Percentiles rank a stretch among this genome's conserved stretches.
phyloP scores from a whole-genome alignment of 2,797 vertebrate species.

The Anabacerthia variegaticeps region DNA sequence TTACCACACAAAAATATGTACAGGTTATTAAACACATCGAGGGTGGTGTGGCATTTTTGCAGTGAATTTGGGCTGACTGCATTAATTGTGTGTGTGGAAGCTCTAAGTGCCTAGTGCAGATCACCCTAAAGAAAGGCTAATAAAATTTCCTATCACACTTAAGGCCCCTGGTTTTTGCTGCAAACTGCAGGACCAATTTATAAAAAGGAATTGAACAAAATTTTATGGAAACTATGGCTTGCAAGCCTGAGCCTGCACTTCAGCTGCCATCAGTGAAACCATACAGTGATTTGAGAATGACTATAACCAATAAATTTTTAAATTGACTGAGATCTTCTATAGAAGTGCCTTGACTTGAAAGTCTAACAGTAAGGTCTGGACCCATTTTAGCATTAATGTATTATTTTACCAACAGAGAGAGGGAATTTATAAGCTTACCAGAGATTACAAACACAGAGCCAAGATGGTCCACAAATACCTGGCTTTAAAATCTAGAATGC shows the following conservation, averaged over 20 bases:
- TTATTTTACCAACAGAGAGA: background rate
- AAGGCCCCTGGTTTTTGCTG: background rate
- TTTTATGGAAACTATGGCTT: background rate
- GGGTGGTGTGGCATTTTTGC: background rate
- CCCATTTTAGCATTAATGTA: background rate
- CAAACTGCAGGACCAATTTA: background rate
- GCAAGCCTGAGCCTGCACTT: background rate
- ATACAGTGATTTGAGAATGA: background rate
- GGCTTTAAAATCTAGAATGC: background rate
- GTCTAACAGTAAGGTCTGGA: background rate
- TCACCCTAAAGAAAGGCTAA: background rate
- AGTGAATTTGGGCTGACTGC: background rate
- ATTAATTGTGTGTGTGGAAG: background rate
- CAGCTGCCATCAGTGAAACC: background rate
- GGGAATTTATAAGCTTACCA: background rate
- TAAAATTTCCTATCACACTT: background rate
- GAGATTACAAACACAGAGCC: background rate
- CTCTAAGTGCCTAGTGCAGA: background rate
- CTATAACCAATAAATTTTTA: slow-evolving; percentile 17
- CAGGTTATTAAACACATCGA: background rate
- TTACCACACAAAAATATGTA: background rate
- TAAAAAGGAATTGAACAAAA: background rate
- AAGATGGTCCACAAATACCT: background rate
- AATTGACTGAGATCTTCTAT: slow-evolving; percentile 20
- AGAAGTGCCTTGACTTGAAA: background rate